Evolutionary conservation across 2,797 vertebrate species (phyloP).

Genomic region (Danio albolineatus): DNA sequence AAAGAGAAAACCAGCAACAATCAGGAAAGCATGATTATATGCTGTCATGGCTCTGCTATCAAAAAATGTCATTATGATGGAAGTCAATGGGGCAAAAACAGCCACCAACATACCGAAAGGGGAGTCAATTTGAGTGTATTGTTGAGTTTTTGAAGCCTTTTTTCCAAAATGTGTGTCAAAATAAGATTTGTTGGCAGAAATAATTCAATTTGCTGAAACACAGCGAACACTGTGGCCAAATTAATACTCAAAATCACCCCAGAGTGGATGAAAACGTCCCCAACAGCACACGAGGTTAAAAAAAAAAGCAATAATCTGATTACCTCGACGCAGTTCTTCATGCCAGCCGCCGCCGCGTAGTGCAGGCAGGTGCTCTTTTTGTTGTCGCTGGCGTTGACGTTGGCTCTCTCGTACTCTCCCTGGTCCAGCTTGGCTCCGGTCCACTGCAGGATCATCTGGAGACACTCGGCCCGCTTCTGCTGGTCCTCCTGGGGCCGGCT

Average conservation of each 20-base stretch:
- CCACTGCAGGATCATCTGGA: conserved; percentile 92
- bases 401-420: conserved; percentile 91
- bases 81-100: no score
- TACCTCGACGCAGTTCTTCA: conserved; percentile 95
- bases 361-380: conserved; percentile 95
- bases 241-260: not conserved
- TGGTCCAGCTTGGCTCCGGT: conserved; percentile 96
- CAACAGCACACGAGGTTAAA: not conserved
- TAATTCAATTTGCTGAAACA: no score
- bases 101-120: no score
- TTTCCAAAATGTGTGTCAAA: no score
- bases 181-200: no score
- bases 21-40: no score
- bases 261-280: no score
- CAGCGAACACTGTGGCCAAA: not conserved
- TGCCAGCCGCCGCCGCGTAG: conserved; percentile 95
- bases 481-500: conserved; percentile 87
- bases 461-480: conserved; percentile 89
- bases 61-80: no score
- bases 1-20: no score
- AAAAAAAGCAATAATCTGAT: not conserved
- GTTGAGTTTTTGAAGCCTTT: no score
- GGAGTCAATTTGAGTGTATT: no score
- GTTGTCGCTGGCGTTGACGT: conserved; percentile 91
- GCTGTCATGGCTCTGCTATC: no score